Evolutionary conservation across 2,797 vertebrate species (phyloP), one percentile per base, ranked within the genome.

Genomic region (Gadopsis marmoratus): DNA sequence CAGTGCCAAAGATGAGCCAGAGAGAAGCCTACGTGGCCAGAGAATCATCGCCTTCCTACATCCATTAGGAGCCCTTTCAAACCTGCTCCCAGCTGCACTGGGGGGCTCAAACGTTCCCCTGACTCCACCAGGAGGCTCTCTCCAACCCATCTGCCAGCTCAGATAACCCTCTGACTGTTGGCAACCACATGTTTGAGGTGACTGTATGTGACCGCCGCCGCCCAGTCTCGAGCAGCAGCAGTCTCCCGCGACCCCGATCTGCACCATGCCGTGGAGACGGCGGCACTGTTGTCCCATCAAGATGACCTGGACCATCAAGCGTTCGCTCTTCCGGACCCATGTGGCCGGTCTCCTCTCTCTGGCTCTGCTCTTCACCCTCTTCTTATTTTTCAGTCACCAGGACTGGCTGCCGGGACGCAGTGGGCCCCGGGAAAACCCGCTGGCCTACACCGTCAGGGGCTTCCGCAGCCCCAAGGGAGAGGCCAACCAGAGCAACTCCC

Each of bases 191-290:
- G 94, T 93, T 94, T 92, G 90, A 94, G 91, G 91, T 85, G 89
- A 94, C 85, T 91, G 73, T 76, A 82, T 87, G 85, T 93, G 90
- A 95, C 83, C 83, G 76, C 76, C 82, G 86, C 90, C 82, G 81
- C 71, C 87, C 90, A 86, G 87, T 91, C 82, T 87, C 84, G 81
- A 91, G 93, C 91, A 92, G 87, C 89, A 86, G 81, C 90, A 84
- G 83, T 85, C 80, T 76, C 69, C 70, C 59, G 77, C 86, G 19
- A 81, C 60, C 82, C 70, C 89, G 3, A 89, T 82, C 90, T 92
- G 94, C 96, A 98, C 93, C 96, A 99, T 99, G 98, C 98, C 97
- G 97, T 98, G 98, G 97, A 96, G 98, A 91, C 96, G 98, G 91
- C 94, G 98, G 84, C 96, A 98, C 88, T 99, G 97, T 92, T 99